These are phyloP conservation scores for Sarcophaga peregrina DNA, from an alignment of 1,140 invertebrate species.

Conservation along the genomic window DNA sequence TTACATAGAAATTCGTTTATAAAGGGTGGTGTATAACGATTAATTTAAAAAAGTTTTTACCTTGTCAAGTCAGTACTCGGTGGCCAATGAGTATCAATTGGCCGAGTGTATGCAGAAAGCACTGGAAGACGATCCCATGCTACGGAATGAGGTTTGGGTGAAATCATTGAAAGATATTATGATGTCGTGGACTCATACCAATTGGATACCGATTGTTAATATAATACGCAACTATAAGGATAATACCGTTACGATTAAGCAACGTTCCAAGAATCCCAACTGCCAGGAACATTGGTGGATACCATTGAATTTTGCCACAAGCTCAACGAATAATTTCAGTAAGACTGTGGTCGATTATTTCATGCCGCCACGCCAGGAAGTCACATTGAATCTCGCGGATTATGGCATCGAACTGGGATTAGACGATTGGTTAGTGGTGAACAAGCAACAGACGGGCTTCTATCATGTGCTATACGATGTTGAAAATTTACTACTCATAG, in stretches of 20 bases:
- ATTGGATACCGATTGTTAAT: slow-evolving; percentile 69
- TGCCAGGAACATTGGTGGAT: slow-evolving; percentile 68
- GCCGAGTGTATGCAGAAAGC: slow-evolving; percentile 67
- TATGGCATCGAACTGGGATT: slow-evolving; percentile 52
- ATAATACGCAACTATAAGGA: slow-evolving; percentile 68
- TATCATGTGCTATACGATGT: slow-evolving; percentile 75
- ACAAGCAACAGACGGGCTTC: slow-evolving; percentile 73
- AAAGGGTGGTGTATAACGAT: slow-evolving; percentile 57
- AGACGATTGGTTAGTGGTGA: slow-evolving; percentile 71
- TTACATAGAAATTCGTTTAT: slow-evolving; percentile 25
- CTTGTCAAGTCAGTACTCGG: slow-evolving; percentile 58
- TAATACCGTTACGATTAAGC: slow-evolving; percentile 63
- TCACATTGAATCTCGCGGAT: slow-evolving; percentile 51
- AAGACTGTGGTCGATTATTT: slow-evolving; percentile 65
- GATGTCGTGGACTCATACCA: slow-evolving; percentile 70
- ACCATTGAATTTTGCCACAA: slow-evolving; percentile 70
- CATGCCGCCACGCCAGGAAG: slow-evolving; percentile 53
- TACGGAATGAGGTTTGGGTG: slow-evolving; percentile 50
- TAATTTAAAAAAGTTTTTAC: slow-evolving; percentile 56
- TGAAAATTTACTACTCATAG: slow-evolving; percentile 69
- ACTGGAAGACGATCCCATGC: slow-evolving; percentile 55
- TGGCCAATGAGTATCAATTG: slow-evolving; percentile 57
- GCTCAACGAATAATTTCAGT: slow-evolving; percentile 64
- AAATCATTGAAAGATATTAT: slow-evolving; percentile 63
- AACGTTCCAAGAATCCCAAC: slow-evolving; percentile 62